Conservation (phyloP, 2,888 invertebrate species). For the Heteropelma amictum region DNA sequence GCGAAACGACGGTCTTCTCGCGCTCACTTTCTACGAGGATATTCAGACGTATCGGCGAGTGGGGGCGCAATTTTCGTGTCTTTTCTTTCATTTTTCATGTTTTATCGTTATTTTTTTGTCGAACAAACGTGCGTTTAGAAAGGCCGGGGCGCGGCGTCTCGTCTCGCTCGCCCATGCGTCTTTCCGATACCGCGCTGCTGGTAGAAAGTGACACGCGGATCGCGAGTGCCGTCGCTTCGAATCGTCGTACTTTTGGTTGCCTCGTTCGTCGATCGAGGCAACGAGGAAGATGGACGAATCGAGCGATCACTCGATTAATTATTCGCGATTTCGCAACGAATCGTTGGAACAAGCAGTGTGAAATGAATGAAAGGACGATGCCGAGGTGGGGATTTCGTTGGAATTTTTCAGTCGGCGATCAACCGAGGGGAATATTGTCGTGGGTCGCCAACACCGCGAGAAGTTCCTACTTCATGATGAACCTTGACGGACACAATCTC, state of each 20-base stretch:
- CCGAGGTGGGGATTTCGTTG: not conserved
- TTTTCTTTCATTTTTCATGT: too few relatives aligned
- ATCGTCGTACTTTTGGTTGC: not conserved
- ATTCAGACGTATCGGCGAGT: too few relatives aligned
- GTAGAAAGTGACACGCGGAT: constrained; percentile 50
- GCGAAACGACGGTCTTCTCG: constrained; percentile 39
- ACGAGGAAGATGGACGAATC: not conserved
- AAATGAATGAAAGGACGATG: too few relatives aligned
- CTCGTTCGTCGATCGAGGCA: not conserved
- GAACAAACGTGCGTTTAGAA: too few relatives aligned
- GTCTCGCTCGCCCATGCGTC: constrained; percentile 17
- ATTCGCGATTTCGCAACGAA: too few relatives aligned
- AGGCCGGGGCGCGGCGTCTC: constrained; percentile 36
- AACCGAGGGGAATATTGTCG: constrained; percentile 85
- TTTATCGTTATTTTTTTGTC: too few relatives aligned
- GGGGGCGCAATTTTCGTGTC: constrained; percentile 35
- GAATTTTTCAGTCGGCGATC: constrained; percentile 83
- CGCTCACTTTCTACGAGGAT: constrained; percentile 43
- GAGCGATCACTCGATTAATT: too few relatives aligned
- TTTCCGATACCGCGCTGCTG: constrained; percentile 19
- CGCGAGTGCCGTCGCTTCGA: not conserved
- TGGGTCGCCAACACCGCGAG: constrained; percentile 90
- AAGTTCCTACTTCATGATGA: constrained; percentile 90
- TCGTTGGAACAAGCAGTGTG: too few relatives aligned
- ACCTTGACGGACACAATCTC: constrained; percentile 89